Percentiles rank a stretch among this genome's conserved stretches.
These are phyloP conservation scores for Sinodicranocentrus sp. DNA, from an alignment of 2,888 invertebrate genomes.

Conservation along the genomic window DNA sequence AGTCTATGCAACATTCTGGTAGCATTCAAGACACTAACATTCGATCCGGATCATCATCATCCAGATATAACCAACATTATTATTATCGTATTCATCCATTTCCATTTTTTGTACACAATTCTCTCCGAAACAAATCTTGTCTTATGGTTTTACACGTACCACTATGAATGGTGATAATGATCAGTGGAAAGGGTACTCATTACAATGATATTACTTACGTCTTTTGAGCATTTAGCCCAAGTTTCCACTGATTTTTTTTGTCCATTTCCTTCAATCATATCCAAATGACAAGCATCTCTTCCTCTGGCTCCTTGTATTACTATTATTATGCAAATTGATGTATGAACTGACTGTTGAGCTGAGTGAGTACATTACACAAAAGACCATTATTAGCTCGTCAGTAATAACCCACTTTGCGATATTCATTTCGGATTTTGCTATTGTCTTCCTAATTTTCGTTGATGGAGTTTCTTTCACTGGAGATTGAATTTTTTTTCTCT, in stretches of 20 bases:
- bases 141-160: background rate
- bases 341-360: slow-evolving; percentile 7
- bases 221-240: background rate
- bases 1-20: too few relatives aligned
- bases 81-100: slow-evolving; percentile 10
- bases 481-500: too few relatives aligned
- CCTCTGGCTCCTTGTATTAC: slow-evolving; percentile 10
- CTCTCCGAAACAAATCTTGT: background rate
- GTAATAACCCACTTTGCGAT: too few relatives aligned
- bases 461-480: too few relatives aligned
- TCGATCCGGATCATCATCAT: slow-evolving; percentile 49
- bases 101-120: too few relatives aligned
- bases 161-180: slow-evolving; percentile 38
- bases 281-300: background rate
- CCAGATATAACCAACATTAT: slow-evolving; percentile 27
- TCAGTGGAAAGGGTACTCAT: slow-evolving; percentile 46
- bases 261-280: background rate
- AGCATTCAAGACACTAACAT: slow-evolving; percentile 21
- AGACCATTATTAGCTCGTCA: too few relatives aligned
- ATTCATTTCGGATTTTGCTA: too few relatives aligned
- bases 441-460: too few relatives aligned
- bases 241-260: background rate
- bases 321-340: slow-evolving; percentile 46
- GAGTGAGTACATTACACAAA: too few relatives aligned
- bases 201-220: slow-evolving; percentile 35